Base-by-base conservation (phyloP, 2,797 vertebrate genomes). In the Orientallactaga sibirica region DNA sequence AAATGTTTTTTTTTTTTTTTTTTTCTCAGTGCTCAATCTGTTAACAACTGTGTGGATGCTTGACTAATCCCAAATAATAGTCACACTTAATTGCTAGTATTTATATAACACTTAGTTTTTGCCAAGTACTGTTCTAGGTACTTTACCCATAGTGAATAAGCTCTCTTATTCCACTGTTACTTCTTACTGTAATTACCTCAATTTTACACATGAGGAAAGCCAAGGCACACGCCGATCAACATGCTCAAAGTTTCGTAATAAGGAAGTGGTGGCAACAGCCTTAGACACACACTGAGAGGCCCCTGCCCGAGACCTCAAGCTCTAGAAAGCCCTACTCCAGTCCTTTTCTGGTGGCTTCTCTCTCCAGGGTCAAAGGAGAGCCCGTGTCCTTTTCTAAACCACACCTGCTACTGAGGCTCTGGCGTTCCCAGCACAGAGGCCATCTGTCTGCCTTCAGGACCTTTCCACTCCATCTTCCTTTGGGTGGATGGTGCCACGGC, bases 61-160 rank as follows among this genome's bases (percentile, higher is more conserved):
- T 87, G 80, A 94, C 78, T 67, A 87, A 89, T 61, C 68, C 64
- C 74, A 83, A 86, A 55, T 68, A 86, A 73, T 88, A 86, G 70
- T 92, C 62, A 90, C 37, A 73, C 25, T 87, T 92, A 85, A 95
- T 20, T 48, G 67, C 24, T 55, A 64, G 66, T 52, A 70, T 90
- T 82, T 74, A 29, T 12, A 55, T 91, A 76, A 80, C 66, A 41
- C 64, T 87, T 77, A 67, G 64, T 74, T 6, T 61, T 91, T 90
- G 80, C 94, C 43, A 18, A 61, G 70, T 55, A 68, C 37, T 75
- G 25, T 41, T 43, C 37, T 88, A 55, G 83, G 67, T 67, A 58
- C 61, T 68, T 95, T 61, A 41, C 20, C 62, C 48, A 41, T 22
- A n/a, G 62, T 70, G 62, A 94, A 58, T 86, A 76, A 92, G 68